Percentiles rank a stretch among this genome's conserved stretches.
Conservation (phyloP, 37 sponge, comb jelly and placozoan genomes). For the Hormiphora californensis region DNA sequence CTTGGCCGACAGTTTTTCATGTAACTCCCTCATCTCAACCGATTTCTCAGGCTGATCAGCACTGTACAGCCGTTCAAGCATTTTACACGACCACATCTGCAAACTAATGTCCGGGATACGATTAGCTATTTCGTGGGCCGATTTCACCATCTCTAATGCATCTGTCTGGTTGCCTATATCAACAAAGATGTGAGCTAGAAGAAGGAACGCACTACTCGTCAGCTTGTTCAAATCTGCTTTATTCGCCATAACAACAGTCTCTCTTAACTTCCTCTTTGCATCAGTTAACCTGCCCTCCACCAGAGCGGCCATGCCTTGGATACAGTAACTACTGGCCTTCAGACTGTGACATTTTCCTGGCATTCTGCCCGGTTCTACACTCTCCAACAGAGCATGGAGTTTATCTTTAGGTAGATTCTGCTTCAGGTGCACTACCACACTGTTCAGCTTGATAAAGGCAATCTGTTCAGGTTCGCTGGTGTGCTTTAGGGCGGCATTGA, state of each 20-base stretch:
- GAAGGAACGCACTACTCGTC: slow-evolving; percentile 70
- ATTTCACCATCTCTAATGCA: slow-evolving; percentile 45
- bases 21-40: not conserved
- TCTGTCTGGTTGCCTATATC: slow-evolving; percentile 72
- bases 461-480: slow-evolving; percentile 17
- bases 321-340: slow-evolving; percentile 45
- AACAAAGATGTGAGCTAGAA: slow-evolving; percentile 82
- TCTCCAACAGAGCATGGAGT: not conserved
- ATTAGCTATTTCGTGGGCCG: slow-evolving; percentile 39
- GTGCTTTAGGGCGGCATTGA: slow-evolving; percentile 38
- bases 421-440: slow-evolving; percentile 15
- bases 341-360: slow-evolving; percentile 35
- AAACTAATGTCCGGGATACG: slow-evolving; percentile 33
- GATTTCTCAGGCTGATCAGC: not conserved
- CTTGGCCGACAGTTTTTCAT: not conserved
- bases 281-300: slow-evolving; percentile 8
- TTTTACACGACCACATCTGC: slow-evolving; percentile 23
- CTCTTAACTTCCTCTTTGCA: slow-evolving; percentile 46
- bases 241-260: slow-evolving; percentile 73
- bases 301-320: slow-evolving; percentile 10
- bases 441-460: slow-evolving; percentile 29
- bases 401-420: slow-evolving; percentile 1
- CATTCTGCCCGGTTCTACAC: slow-evolving; percentile 31
- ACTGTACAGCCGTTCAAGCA: slow-evolving; percentile 36
- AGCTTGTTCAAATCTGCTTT: slow-evolving; percentile 78